phyloP scores from a whole-genome alignment of 1,140 invertebrate genomes.

The Gryon sp. region DNA sequence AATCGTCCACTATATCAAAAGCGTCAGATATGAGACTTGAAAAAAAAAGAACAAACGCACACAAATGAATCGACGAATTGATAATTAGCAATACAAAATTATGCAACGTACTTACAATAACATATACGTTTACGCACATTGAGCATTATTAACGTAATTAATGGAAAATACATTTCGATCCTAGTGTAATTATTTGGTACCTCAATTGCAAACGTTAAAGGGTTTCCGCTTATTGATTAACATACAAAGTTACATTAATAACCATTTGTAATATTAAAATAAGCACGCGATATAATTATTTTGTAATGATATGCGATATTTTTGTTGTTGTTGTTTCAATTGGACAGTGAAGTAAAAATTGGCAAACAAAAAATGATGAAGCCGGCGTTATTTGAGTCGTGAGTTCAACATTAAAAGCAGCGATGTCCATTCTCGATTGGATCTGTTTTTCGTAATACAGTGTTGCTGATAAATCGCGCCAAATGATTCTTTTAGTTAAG shows the following conservation, averaged over 20 bases:
- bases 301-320: too few relatives aligned
- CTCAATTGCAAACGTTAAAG: constrained; percentile 12
- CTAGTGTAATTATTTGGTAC: constrained; percentile 19
- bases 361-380: too few relatives aligned
- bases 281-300: too few relatives aligned
- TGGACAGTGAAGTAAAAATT: too few relatives aligned
- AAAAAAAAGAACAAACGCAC: constrained; percentile 3
- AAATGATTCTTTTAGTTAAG: constrained; percentile 33
- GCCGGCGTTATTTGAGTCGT: too few relatives aligned
- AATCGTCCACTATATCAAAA: constrained; percentile 30
- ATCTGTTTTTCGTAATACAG: constrained; percentile 67
- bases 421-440: constrained; percentile 26
- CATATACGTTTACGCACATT: background rate
- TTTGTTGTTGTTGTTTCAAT: too few relatives aligned
- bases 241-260: constrained; percentile 3
- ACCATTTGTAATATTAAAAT: too few relatives aligned
- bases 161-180: constrained; percentile 18
- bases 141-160: constrained; percentile 36
- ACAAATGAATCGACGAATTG: constrained; percentile 18
- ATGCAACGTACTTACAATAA: constrained; percentile 9
- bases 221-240: constrained; percentile 26
- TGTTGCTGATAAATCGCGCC: constrained; percentile 22
- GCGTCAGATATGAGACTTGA: constrained; percentile 8
- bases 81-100: constrained; percentile 28
- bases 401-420: too few relatives aligned